Conservation (phyloP, 1,140 invertebrate species). For the Trissolcus basalis region DNA sequence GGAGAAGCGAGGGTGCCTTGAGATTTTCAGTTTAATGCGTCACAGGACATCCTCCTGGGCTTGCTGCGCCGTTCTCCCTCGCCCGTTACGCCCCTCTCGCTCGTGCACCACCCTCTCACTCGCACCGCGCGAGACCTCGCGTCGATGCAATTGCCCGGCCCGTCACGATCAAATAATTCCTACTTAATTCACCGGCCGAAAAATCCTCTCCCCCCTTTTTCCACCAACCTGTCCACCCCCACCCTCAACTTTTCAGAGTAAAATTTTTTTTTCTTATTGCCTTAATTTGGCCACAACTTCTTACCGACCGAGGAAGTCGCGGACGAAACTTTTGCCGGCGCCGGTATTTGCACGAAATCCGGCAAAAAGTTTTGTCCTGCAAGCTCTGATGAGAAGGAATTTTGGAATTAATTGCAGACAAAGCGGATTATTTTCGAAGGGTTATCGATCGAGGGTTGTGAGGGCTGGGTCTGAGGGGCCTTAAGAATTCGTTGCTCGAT, state of each 20-base stretch:
- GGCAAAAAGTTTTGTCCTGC: slow-evolving; percentile 36
- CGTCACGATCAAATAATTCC: slow-evolving; percentile 20
- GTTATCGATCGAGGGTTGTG: too few species aligned
- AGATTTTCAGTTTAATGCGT: slow-evolving; percentile 74
- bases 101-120: slow-evolving; percentile 25
- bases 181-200: slow-evolving; percentile 10
- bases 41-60: slow-evolving; percentile 71
- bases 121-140: slow-evolving; percentile 16
- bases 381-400: background rate
- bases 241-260: slow-evolving; percentile 54
- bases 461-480: too few species aligned
- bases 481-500: too few species aligned
- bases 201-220: slow-evolving; percentile 3
- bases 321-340: slow-evolving; percentile 55
- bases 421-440: background rate
- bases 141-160: slow-evolving; percentile 15
- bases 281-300: background rate
- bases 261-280: slow-evolving; percentile 53
- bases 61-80: slow-evolving; percentile 64
- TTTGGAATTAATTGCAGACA: background rate
- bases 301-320: slow-evolving; percentile 10
- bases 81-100: slow-evolving; percentile 36
- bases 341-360: slow-evolving; percentile 49
- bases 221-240: background rate
- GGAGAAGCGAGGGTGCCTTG: slow-evolving; percentile 68